Conservation (phyloP, 1,140 invertebrate species). For the Hesperophylax magnus region DNA sequence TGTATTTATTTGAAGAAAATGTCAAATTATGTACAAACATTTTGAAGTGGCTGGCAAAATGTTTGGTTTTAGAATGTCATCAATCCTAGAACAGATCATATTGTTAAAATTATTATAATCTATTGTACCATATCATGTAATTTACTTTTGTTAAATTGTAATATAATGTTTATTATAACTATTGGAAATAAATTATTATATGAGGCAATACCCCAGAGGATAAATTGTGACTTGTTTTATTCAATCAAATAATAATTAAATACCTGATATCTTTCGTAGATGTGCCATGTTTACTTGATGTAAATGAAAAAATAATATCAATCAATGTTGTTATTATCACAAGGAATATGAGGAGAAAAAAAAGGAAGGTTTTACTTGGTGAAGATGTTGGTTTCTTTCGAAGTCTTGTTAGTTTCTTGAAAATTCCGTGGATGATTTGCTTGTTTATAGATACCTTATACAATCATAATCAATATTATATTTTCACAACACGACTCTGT, state of each 20-base stretch:
- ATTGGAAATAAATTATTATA: conserved; percentile 52
- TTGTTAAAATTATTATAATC: neutral
- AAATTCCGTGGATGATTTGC: too few species aligned
- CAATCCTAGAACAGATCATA: neutral
- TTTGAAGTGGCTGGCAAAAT: conserved; percentile 55
- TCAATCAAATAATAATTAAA: neutral
- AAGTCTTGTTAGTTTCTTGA: too few species aligned
- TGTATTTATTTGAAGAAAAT: neutral
- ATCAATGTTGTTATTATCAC: too few species aligned
- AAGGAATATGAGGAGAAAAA: too few species aligned
- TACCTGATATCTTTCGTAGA: too few species aligned
- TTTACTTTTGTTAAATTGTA: conserved; percentile 54
- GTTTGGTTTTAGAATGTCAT: conserved; percentile 14
- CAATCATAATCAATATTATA: too few species aligned
- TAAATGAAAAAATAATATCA: too few species aligned
- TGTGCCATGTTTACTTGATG: too few species aligned
- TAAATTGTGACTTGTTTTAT: conserved; percentile 25
- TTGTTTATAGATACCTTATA: too few species aligned
- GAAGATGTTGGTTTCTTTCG: too few species aligned
- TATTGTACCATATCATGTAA: conserved; percentile 27
- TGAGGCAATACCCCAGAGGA: conserved; percentile 55
- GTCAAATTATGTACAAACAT: conserved; percentile 34
- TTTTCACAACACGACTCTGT: too few species aligned
- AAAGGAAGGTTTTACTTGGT: too few species aligned
- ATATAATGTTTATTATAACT: conserved; percentile 56